phyloP scores from a whole-genome alignment of 2,113 vertebrate species.

The Pongo abelii region DNA sequence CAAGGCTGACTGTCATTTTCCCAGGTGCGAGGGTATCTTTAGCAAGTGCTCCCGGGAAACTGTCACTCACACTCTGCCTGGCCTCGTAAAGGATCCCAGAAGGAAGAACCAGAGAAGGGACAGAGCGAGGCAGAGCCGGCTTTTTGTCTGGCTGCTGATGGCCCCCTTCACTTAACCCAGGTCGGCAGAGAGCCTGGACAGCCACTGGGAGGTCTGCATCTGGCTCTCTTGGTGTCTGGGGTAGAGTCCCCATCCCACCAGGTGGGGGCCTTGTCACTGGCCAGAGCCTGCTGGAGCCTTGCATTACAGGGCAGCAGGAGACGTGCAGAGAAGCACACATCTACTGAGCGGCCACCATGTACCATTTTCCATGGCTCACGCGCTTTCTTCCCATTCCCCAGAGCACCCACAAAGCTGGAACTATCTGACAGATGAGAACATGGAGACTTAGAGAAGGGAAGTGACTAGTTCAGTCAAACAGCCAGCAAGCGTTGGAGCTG shows the following conservation, averaged over 20 bases:
- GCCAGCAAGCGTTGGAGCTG: not conserved
- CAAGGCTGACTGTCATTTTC: not conserved
- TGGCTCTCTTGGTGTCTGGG: not conserved
- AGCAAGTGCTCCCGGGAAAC: slow-evolving; percentile 28
- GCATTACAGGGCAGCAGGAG: not conserved
- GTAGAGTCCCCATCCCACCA: not conserved
- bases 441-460: not conserved
- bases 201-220: not conserved
- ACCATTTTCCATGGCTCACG: not conserved
- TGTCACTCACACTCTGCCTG: not conserved
- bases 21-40: slow-evolving; percentile 54
- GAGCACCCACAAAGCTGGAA: too few relatives aligned
- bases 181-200: not conserved
- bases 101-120: not conserved
- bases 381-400: not conserved
- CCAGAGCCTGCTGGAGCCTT: not conserved
- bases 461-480: not conserved
- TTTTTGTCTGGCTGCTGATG: not conserved
- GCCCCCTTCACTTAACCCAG: not conserved
- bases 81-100: not conserved
- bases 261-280: not conserved
- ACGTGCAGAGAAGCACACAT: not conserved
- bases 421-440: not conserved
- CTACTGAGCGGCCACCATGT: accelerated
- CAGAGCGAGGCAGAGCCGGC: not conserved